Base-by-base conservation (phyloP, 2,797 vertebrate genomes). In the Cygnus olor region DNA sequence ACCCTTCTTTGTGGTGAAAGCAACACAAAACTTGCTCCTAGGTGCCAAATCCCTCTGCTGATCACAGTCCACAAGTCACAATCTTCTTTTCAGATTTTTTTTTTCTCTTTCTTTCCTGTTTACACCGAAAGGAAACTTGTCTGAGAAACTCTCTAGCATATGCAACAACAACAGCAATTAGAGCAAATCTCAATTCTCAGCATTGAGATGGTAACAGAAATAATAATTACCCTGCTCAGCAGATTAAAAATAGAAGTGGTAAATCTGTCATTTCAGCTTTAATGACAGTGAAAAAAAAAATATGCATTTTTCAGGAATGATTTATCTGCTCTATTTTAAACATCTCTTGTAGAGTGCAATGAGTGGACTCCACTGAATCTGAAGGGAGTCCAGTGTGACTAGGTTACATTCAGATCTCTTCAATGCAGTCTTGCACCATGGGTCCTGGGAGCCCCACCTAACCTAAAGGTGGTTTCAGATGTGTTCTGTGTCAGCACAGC, bases 101-200 rank as follows among this genome's bases (percentile, higher is more conserved):
- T 76, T 49, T 18, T 15, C 11, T 51, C n/a, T 25, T 12, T 18
- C 32, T 84, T 88, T 90, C 30, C 34, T 73, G 21, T 77, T 93
- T 88, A 42, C 36, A 24, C 19, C 30, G 42, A 60, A 34, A 89
- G 45, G 49, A 71, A 88, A 56, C 49, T 82, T 82, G 5, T 6
- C 28, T 68, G 78, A 89, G 56, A 60, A 84, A 44, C 36, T 76
- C 1, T 0, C 24, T 58, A 24, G 49, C 86, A 92, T 89, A 70
- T 93, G 80, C 76, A 74, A 4, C 63, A 74, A 61, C 72, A 86
- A 13, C 44, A 85, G 47, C 73, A 94, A 93, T 95, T 90, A 82
- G 64, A 89, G 56, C 36, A 80, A 80, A 77, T 73, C 65, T 45
- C 78, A 87, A 6, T 70, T 89, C 85, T 77, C 88, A 57, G n/a